Evolutionary conservation across 1,140 invertebrate species (phyloP).

Genomic region (Panagrolaimus sp.): DNA sequence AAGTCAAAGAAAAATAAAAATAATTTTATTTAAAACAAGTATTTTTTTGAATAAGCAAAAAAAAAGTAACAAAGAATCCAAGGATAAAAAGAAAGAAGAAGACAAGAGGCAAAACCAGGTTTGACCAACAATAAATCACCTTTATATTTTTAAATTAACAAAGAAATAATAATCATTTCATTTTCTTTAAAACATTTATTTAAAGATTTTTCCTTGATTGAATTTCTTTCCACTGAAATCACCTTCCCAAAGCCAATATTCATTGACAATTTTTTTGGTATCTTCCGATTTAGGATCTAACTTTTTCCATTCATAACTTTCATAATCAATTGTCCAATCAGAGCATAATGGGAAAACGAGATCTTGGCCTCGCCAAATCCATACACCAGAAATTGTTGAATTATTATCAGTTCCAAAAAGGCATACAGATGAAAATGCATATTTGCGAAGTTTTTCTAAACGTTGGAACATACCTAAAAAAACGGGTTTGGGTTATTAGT

Average conservation of each 20-base stretch:
- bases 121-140: no score
- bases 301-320: slow-evolving; percentile 92
- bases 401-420: slow-evolving; percentile 87
- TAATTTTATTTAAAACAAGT: no score
- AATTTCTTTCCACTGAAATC: slow-evolving; percentile 84
- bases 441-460: slow-evolving; percentile 92
- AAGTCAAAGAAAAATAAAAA: no score
- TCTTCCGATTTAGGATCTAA: slow-evolving; percentile 74
- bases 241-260: slow-evolving; percentile 85
- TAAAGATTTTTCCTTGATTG: slow-evolving; percentile 99
- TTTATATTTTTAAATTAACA: no score
- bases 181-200: slow-evolving; percentile 66
- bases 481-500: slow-evolving; percentile 15
- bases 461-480: slow-evolving; percentile 85
- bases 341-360: slow-evolving; percentile 75
- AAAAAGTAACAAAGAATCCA: no score
- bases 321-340: slow-evolving; percentile 78
- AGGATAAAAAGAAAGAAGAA: no score
- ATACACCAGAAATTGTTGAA: slow-evolving; percentile 87
- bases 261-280: slow-evolving; percentile 80
- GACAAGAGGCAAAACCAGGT: no score
- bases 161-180: no score
- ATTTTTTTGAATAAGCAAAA: no score
- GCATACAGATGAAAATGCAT: slow-evolving; percentile 84
- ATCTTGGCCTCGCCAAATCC: slow-evolving; percentile 91